phyloP scores from a whole-genome alignment of 2,113 vertebrate genomes.

The Acrocephalus kingi region DNA sequence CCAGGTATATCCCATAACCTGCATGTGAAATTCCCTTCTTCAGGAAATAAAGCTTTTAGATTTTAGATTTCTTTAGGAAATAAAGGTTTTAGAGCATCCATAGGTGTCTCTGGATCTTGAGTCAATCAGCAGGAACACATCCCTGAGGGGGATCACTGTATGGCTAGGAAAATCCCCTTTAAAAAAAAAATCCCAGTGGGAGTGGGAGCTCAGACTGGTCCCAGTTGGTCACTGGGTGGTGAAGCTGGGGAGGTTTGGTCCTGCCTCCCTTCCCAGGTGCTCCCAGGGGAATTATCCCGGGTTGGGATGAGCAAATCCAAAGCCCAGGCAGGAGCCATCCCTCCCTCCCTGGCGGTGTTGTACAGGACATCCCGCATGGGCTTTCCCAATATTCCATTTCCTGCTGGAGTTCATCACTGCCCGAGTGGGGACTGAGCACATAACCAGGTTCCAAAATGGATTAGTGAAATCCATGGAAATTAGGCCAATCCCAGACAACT shows the following conservation, averaged over 20 bases:
- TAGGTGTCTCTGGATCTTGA: neutral
- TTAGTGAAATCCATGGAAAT: neutral
- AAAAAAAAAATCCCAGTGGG: neutral
- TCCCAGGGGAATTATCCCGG: neutral
- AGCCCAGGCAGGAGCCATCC: neutral
- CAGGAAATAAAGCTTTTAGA: neutral
- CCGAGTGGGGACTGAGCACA: neutral
- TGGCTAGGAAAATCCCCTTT: neutral
- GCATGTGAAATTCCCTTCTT: neutral
- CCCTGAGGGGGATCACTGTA: neutral
- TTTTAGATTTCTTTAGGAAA: neutral
- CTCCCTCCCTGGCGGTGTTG: neutral
- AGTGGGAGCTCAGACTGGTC: neutral
- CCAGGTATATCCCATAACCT: neutral
- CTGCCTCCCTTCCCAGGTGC: fast-evolving
- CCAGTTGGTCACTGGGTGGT: neutral
- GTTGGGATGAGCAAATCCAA: neutral
- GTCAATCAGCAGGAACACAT: neutral
- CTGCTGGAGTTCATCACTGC: neutral
- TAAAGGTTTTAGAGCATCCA: neutral
- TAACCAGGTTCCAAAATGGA: neutral
- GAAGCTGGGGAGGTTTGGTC: neutral
- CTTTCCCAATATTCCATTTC: neutral
- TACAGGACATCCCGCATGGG: slow-evolving; percentile 53
- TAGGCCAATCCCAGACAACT: slow-evolving; percentile 27